Percentiles rank a stretch among this genome's conserved stretches.
Conservation (phyloP, 2,113 vertebrate species). For the Gavia stellata region DNA sequence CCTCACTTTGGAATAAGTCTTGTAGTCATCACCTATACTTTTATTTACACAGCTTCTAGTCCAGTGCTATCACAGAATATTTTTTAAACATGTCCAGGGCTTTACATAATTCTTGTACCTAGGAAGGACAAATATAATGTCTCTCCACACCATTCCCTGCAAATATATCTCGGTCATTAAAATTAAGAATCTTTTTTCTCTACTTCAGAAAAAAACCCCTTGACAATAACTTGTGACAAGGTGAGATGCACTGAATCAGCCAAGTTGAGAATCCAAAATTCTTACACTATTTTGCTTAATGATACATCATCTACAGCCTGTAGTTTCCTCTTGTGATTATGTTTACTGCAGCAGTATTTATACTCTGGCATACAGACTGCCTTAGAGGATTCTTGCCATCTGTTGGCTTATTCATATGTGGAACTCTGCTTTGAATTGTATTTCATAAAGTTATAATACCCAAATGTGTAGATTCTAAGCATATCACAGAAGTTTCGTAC, state of each 20-base stretch:
- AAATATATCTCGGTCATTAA: neutral
- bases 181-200: neutral
- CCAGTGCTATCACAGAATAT: neutral
- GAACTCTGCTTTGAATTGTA: neutral
- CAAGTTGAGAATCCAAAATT: neutral
- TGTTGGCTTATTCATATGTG: constrained; percentile 42
- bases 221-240: neutral
- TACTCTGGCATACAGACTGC: constrained; percentile 3
- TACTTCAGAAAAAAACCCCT: neutral
- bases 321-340: constrained; percentile 37
- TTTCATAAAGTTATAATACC: neutral
- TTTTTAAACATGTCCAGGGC: neutral
- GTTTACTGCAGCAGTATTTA: constrained; percentile 43
- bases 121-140: neutral
- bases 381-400: constrained; percentile 50
- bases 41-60: neutral
- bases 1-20: neutral
- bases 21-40: neutral
- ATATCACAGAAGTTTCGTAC: neutral
- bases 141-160: neutral
- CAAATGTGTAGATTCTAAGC: neutral
- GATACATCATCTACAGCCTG: neutral
- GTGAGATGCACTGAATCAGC: neutral
- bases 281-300: constrained; percentile 15
- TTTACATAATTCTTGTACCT: neutral